Conservation (phyloP, 2,113 vertebrate genomes). For the Catharus minimus region DNA sequence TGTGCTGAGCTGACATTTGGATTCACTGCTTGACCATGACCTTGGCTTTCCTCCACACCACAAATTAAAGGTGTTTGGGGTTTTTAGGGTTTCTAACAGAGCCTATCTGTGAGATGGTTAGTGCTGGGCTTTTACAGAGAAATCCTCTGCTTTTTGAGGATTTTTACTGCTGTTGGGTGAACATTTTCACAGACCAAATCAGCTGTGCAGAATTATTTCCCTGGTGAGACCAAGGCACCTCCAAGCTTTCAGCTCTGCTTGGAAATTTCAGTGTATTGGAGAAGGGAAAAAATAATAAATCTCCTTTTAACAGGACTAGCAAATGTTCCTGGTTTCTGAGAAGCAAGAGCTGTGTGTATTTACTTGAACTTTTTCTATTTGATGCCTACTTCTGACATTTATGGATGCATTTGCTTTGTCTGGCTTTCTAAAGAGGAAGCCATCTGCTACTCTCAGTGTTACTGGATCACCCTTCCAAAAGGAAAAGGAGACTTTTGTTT, state of each 20-base stretch:
- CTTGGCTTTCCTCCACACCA: neutral
- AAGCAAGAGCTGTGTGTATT: neutral
- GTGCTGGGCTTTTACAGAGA: neutral
- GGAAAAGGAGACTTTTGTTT: neutral
- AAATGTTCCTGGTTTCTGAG: neutral
- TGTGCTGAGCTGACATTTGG: neutral
- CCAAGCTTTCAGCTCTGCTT: neutral
- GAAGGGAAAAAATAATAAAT: neutral
- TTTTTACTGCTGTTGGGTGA: neutral
- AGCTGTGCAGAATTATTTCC: neutral
- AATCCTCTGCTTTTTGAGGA: neutral
- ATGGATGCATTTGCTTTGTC: neutral
- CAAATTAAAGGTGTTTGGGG: neutral
- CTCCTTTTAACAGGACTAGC: neutral
- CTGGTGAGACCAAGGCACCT: neutral
- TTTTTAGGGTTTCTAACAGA: neutral
- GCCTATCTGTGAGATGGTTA: accelerated
- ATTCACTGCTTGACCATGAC: neutral
- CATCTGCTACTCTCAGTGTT: constrained; percentile 10
- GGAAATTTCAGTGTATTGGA: neutral
- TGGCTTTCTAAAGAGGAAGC: neutral
- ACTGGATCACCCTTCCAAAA: neutral
- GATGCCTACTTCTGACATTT: neutral
- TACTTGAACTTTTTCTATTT: neutral
- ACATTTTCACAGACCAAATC: neutral